Conservation (phyloP, 2,113 vertebrate genomes). For the Gallinago media region DNA sequence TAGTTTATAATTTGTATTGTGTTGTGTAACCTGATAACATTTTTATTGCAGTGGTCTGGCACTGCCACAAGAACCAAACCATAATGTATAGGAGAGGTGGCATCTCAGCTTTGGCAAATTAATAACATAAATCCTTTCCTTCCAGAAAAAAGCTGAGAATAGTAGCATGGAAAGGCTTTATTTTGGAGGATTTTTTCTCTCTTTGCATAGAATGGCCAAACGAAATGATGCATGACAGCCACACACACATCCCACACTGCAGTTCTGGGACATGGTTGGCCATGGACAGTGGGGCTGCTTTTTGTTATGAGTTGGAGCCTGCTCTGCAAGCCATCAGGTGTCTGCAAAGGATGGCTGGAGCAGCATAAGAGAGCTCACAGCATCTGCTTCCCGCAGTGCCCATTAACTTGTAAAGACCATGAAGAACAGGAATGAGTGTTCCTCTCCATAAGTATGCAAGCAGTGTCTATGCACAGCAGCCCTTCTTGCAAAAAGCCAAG, state of each 20-base stretch:
- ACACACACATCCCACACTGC: rapidly evolving
- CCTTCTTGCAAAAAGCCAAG: background rate
- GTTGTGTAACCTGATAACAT: background rate
- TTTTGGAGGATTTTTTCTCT: background rate
- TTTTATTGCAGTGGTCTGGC: background rate
- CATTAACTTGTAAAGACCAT: background rate
- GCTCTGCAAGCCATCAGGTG: background rate
- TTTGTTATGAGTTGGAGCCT: background rate
- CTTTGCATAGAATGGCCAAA: background rate
- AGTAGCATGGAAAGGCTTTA: background rate
- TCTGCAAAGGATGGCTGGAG: background rate
- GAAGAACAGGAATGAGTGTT: rapidly evolving
- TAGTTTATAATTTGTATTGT: background rate
- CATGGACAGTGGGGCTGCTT: background rate
- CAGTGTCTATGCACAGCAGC: background rate
- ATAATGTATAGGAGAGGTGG: background rate
- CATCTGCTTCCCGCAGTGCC: background rate
- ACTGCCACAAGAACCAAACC: background rate
- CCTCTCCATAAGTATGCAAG: background rate
- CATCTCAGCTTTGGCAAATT: background rate
- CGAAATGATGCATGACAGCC: background rate
- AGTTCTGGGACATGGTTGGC: background rate
- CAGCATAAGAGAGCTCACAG: background rate
- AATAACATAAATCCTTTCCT: background rate
- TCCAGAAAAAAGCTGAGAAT: background rate